Evolutionary conservation across 2,888 invertebrate genomes (phyloP), one percentile per base, ranked within the genome.

Genomic region (Ommatoiulus sabulosus): DNA sequence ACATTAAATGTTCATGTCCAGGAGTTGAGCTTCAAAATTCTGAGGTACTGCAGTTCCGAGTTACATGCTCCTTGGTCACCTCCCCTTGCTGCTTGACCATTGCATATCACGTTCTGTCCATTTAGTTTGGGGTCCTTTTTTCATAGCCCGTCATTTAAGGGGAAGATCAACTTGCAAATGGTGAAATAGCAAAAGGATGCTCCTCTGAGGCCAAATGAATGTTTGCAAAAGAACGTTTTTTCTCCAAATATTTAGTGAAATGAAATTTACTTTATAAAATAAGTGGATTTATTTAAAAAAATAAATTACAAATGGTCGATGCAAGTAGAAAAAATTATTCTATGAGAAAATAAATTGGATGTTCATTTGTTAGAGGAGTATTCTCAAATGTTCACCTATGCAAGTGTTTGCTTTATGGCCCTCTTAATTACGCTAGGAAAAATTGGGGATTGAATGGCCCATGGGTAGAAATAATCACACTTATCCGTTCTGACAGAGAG

Each of bases 21-120:
- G 24, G 24, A 5, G 8, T 7, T 24, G 24, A 24, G n/a, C 72
- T 72, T 7, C 72, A n/a, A 63, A 63, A 63, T 63, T 63, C 63
- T 20, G 20, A 63, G 63, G 20, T 20, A n/a, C n/a, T n/a, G 63
- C 63, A 63, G 52, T 5, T 52, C 4, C 12, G n/a, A 63, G n/a
- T 63, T 63, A 15, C 57, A 12, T 57, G 15, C 20, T 24, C 24
- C 24, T 72, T 72, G 20, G 10, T 24, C 72, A 72, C 72, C 24
- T 72, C 24, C 72, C 7, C 8, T 72, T 72, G 72, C n/a, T 5
- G 72, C 72, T 72, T 72, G 72, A 72, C 72, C 72, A 72, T 72
- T 20, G 72, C 72, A 72, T 72, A 72, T 72, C 72, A 72, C 20
- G 24, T 72, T 72, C 72, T 10, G 24, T 10, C 72, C 24, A 7